Evolutionary conservation across 2,888 invertebrate species (phyloP), one percentile per base, ranked within the genome.

Genomic region (Saturnia japonica): DNA sequence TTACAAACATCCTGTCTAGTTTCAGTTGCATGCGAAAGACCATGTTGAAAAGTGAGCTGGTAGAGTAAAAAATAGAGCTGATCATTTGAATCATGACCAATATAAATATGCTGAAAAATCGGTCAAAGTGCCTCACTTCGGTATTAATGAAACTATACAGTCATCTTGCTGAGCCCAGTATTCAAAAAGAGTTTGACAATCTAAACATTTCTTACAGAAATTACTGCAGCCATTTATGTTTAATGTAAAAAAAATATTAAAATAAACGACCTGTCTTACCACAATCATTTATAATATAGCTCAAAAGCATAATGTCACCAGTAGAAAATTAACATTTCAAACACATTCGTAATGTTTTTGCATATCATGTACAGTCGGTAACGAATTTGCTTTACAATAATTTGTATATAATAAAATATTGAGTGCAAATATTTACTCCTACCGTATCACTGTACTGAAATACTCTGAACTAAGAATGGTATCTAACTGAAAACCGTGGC

Each of bases 301-400:
- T 60, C 14, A 60, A 60, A 60, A 60, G 57, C 12, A 28, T 64
- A 40, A 64, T 64, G 64, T 64, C 64, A 64, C 34, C 34, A 16
- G 34, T 40, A 64, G 40, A 34, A 64, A 60, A 64, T 64, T 64
- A 64, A 40, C 64, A 64, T 64, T 64, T 64, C 64, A 40, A 64
- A 40, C 64, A 64, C 34, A 64, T 40, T 40, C n/a, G 40, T 64
- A n/a, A n/a, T 40, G 34, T 40, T 64, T 64, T 64, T 64, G 64
- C 64, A 64, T 64, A 64, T 19, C 19, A 40, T 40, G 40, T 64
- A 64, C 40, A 64, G 19, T 64, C 64, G n/a, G 64, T 40, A 4
- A 60, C 14, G 28, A 25, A 60, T 25, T 28, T 60, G 57, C 2
- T 60, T 60, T 25, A 28, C 14, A 25, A 28, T 60, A 14, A 6